Evolutionary conservation across 64 coral and sea anemone genomes (phyloP).

Genomic region (Anthopleura sola): DNA sequence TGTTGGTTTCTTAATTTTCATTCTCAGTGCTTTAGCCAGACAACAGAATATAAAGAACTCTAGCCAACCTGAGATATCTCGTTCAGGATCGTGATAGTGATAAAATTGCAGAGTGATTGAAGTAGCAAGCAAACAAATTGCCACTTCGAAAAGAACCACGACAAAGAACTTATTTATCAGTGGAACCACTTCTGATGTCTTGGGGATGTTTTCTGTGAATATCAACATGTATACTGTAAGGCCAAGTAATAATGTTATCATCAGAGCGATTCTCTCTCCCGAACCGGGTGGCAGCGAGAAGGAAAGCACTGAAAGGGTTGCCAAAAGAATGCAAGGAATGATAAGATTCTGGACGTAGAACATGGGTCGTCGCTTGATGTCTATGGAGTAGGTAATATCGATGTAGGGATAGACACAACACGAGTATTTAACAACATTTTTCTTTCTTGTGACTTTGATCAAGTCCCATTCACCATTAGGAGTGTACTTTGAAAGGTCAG

Average conservation of each 20-base stretch:
- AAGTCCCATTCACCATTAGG: conserved; percentile 80
- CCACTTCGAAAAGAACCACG: conserved; percentile 45
- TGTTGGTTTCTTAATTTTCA: conserved; percentile 15
- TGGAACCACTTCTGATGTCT: conserved; percentile 46
- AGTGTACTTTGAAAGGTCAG: conserved; percentile 73
- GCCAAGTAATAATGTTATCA: conserved; percentile 41
- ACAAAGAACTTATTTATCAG: conserved; percentile 62
- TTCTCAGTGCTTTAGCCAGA: conserved; percentile 27
- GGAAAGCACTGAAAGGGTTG: conserved; percentile 39
- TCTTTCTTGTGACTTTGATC: conserved; percentile 29
- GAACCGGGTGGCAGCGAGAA: conserved; percentile 49
- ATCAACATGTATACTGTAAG: conserved; percentile 63
- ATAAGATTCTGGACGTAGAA: conserved; percentile 57
- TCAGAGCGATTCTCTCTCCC: conserved; percentile 58
- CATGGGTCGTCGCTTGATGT: conserved; percentile 58
- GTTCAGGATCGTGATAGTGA: conserved; percentile 47
- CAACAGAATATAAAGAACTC: conserved; percentile 41
- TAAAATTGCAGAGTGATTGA: conserved; percentile 50
- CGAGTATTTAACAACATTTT: conserved; percentile 51
- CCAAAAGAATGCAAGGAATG: conserved; percentile 52
- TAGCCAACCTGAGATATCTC: conserved; percentile 42
- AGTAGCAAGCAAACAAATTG: conserved; percentile 51
- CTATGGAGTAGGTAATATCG: conserved; percentile 66
- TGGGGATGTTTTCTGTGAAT: conserved; percentile 54
- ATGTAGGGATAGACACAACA: conserved; percentile 74